Evolutionary conservation across 2,797 vertebrate species (phyloP).

Genomic region (Choloepus didactylus): DNA sequence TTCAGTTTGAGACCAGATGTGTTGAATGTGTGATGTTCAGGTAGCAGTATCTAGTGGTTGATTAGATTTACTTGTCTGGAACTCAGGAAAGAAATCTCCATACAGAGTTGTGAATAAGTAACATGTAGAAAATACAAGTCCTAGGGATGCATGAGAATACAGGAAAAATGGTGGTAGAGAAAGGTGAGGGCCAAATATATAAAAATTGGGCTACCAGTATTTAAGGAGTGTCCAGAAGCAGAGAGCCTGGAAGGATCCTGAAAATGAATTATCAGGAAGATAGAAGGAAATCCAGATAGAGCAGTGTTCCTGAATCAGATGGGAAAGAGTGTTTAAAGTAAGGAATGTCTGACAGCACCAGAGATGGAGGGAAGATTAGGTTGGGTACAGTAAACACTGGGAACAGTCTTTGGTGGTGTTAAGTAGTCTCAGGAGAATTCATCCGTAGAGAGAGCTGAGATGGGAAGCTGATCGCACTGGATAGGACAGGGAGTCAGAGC

Average conservation of each 20-base stretch:
- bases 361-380: not conserved
- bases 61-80: not conserved
- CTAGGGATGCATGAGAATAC: not conserved
- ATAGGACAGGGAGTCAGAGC: not conserved
- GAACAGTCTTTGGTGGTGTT: fast-evolving
- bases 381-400: not conserved
- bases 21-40: not conserved
- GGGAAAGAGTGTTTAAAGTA: not conserved
- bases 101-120: not conserved
- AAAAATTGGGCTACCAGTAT: not conserved
- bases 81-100: not conserved
- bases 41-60: not conserved
- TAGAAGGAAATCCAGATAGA: not conserved
- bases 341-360: not conserved
- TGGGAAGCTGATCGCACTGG: fast-evolving
- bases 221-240: not conserved
- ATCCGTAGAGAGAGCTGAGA: no score
- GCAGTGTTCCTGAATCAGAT: not conserved
- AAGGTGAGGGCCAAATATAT: not conserved
- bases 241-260: not conserved
- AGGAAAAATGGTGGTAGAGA: not conserved
- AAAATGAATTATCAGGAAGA: not conserved
- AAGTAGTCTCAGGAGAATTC: not conserved
- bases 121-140: not conserved
- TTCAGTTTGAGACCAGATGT: not conserved